phyloP scores from a whole-genome alignment of 1,140 invertebrate species.

The Drosophila bocqueti region DNA sequence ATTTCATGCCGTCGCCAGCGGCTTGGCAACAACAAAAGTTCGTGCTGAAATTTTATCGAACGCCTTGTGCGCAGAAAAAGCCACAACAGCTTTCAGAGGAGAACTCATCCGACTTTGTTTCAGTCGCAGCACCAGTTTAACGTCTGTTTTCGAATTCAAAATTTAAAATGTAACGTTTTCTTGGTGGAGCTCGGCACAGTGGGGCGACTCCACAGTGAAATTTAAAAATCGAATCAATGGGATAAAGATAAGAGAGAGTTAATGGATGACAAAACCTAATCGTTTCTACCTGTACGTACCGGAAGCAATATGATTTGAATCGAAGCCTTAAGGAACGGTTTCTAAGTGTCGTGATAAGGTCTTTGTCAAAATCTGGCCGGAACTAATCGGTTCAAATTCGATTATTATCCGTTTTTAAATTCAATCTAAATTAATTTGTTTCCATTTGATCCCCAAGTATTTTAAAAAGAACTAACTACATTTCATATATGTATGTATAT shows the following conservation, averaged over 20 bases:
- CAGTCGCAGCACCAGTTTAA: constrained; percentile 38
- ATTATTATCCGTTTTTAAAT: background rate
- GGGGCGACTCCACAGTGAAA: background rate
- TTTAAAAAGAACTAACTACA: background rate
- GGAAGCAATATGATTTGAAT: background rate
- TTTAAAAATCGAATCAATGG: background rate
- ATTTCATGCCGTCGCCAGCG: constrained; percentile 12
- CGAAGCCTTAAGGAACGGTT: background rate
- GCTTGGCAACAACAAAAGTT: constrained; percentile 42
- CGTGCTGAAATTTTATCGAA: constrained; percentile 4
- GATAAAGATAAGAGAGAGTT: background rate
- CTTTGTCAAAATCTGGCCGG: background rate
- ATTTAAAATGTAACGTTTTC: constrained; percentile 68
- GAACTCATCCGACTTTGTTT: constrained; percentile 35
- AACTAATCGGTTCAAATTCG: background rate
- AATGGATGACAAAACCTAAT: background rate
- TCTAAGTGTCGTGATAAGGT: background rate
- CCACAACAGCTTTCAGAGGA: constrained; percentile 42
- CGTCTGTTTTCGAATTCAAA: constrained; percentile 64
- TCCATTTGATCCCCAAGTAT: too few relatives aligned
- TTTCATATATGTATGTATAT: background rate
- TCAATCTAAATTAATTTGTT: too few relatives aligned
- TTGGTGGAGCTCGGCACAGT: constrained; percentile 20
- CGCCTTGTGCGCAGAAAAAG: constrained; percentile 11
- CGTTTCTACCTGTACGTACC: background rate